Evolutionary conservation across 2,888 invertebrate genomes (phyloP).

Genomic region (Xestia sexstrigata): DNA sequence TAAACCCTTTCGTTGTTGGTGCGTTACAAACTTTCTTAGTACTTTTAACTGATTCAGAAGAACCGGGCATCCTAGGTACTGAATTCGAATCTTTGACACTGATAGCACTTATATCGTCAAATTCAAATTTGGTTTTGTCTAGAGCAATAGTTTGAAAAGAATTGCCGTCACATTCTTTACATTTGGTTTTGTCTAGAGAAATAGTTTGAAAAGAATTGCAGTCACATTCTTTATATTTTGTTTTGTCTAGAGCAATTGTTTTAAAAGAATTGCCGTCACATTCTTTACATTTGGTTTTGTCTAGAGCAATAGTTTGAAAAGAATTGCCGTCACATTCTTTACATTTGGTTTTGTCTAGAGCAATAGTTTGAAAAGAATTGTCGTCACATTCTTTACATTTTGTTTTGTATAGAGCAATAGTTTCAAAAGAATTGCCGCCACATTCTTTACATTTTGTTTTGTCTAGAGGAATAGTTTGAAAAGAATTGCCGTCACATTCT

Average conservation of each 20-base stretch:
- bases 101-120: background rate
- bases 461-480: background rate
- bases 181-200: no score
- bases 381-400: no score
- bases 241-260: no score
- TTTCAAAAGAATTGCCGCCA: no score
- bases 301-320: background rate
- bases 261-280: no score
- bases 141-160: background rate
- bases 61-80: slow-evolving; percentile 61
- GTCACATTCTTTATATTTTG: no score
- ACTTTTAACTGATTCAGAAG: slow-evolving; percentile 18
- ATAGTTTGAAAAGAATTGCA: no score
- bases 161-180: no score
- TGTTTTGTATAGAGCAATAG: no score
- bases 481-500: no score
- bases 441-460: background rate
- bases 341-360: background rate
- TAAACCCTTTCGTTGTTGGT: slow-evolving; percentile 19
- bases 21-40: background rate
- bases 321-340: background rate
- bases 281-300: background rate
- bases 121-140: background rate
- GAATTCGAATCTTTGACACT: slow-evolving; percentile 46
- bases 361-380: no score